Percentiles rank a stretch among this genome's conserved stretches.
Evolutionary conservation across 2,888 invertebrate species (phyloP).

Genomic region (Clusia tigrina): DNA sequence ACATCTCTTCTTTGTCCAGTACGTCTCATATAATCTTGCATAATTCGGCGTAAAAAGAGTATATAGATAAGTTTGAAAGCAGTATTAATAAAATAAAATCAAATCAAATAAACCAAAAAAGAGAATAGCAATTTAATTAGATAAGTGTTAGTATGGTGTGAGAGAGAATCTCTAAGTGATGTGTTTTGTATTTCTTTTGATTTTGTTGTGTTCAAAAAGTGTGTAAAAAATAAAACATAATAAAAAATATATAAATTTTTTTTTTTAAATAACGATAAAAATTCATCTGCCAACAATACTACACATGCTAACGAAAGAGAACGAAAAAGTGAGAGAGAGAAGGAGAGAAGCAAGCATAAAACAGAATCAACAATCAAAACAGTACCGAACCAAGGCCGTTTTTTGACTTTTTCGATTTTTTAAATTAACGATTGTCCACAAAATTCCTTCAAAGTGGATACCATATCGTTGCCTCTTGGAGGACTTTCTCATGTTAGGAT

Average conservation of each 20-base stretch:
- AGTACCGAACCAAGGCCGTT: not conserved
- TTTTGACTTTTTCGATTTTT: not conserved
- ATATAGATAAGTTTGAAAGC: too few species aligned
- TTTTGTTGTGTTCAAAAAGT: too few species aligned
- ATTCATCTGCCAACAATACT: not conserved
- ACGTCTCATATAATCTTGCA: not conserved
- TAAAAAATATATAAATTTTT: not conserved
- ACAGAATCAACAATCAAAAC: not conserved
- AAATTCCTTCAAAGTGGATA: conserved; percentile 66
- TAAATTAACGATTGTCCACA: conserved; percentile 22
- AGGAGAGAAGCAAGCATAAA: conserved; percentile 13
- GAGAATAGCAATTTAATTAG: too few species aligned
- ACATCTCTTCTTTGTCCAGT: not conserved
- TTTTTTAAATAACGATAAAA: not conserved
- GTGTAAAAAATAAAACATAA: not conserved
- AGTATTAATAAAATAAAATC: not conserved
- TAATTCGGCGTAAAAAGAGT: not conserved
- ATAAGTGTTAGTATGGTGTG: too few species aligned
- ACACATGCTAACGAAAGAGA: not conserved
- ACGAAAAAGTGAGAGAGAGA: not conserved
- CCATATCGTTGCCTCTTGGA: conserved; percentile 67
- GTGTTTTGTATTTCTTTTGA: too few species aligned
- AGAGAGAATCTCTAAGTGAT: too few species aligned
- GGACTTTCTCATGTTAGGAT: conserved; percentile 73
- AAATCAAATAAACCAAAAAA: not conserved